phyloP scores from a whole-genome alignment of 2,797 vertebrate genomes.

The Neosilurus hyrtlii region DNA sequence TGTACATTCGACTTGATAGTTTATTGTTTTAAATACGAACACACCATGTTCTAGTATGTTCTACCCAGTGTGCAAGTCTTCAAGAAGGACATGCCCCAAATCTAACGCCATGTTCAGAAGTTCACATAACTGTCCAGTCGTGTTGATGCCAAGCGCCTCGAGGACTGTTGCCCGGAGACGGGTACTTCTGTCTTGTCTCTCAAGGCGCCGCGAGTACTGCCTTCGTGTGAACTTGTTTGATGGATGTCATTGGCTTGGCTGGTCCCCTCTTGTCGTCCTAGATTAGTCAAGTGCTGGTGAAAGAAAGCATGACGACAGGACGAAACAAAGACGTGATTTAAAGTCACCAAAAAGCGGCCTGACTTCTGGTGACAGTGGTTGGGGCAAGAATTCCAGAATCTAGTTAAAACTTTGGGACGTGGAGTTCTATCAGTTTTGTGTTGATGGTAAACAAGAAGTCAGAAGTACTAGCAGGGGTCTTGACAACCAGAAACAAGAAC shows the following conservation, averaged over 20 bases:
- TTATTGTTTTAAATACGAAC: neutral
- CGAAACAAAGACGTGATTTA: slow-evolving; percentile 29
- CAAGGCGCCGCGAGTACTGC: slow-evolving; percentile 33
- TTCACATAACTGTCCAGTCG: slow-evolving; percentile 38
- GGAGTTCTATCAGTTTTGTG: neutral
- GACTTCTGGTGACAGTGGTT: slow-evolving; percentile 5
- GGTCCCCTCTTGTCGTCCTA: slow-evolving; percentile 8
- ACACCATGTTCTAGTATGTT: neutral
- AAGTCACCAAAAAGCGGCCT: neutral
- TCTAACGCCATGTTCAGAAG: slow-evolving; percentile 42
- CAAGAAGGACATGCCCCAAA: slow-evolving; percentile 32
- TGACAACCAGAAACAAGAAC: neutral
- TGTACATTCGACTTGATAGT: neutral
- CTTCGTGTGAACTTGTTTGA: slow-evolving; percentile 52
- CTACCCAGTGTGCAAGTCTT: neutral
- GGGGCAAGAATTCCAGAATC: slow-evolving; percentile 7
- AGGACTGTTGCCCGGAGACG: slow-evolving; percentile 62
- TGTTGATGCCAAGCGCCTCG: slow-evolving; percentile 56
- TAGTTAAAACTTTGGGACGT: neutral
- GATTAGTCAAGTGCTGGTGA: slow-evolving; percentile 18
- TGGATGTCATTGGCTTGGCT: slow-evolving; percentile 44
- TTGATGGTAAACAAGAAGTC: neutral
- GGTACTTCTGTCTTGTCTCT: slow-evolving; percentile 41
- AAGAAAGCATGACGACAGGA: slow-evolving; percentile 12
- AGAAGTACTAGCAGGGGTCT: neutral